Conservation (phyloP, 2,888 invertebrate genomes). For the Petrolisthes manimaculis region DNA sequence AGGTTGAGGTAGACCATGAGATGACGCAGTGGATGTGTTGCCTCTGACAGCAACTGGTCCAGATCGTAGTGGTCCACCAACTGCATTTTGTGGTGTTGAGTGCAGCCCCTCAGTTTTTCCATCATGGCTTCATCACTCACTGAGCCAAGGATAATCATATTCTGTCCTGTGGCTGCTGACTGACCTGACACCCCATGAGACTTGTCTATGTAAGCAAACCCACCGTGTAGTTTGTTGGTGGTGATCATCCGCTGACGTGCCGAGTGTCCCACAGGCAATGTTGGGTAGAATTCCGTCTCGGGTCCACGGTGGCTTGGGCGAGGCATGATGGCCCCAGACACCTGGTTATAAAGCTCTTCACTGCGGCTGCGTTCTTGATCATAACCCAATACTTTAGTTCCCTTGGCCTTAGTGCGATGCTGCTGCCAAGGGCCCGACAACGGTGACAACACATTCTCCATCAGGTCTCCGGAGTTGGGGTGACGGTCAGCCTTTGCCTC, state of each 20-base stretch:
- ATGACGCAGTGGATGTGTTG: constrained; percentile 48
- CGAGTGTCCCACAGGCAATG: constrained; percentile 10
- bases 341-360: constrained; percentile 49
- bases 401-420: constrained; percentile 24
- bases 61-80: constrained; percentile 55
- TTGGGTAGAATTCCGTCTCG: not conserved
- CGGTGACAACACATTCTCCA: constrained; percentile 46
- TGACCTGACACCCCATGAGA: not conserved
- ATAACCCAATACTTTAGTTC: constrained; percentile 27
- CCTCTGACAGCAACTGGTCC: constrained; percentile 33
- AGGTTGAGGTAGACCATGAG: constrained; percentile 60
- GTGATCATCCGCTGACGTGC: constrained; percentile 30
- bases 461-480: constrained; percentile 40
- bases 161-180: constrained; percentile 33
- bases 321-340: constrained; percentile 39
- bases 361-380: constrained; percentile 46
- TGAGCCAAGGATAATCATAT: constrained; percentile 56
- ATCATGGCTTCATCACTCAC: constrained; percentile 41
- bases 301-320: not conserved
- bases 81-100: constrained; percentile 45
- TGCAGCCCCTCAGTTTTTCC: constrained; percentile 46
- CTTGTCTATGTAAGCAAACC: constrained; percentile 32
- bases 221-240: constrained; percentile 44
- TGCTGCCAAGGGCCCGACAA: constrained; percentile 26
- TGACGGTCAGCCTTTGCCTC: not conserved